Base-by-base conservation (phyloP, 2,113 vertebrate species). In the Brienomyrus longianalis region DNA sequence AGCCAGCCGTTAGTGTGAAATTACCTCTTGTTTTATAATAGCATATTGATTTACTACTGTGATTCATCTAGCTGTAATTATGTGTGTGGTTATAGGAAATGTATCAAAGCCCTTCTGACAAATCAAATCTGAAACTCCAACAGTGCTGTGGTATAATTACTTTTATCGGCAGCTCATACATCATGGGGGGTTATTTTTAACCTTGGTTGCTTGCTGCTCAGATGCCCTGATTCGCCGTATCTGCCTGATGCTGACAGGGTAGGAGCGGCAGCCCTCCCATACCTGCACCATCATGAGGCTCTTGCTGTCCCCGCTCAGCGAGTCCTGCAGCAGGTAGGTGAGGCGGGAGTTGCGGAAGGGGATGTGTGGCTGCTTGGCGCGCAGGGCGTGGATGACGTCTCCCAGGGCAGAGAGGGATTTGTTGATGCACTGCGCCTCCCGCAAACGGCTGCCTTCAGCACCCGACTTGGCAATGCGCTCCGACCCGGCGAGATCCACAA, bases 231-330 rank as follows among this genome's bases (percentile, higher is more conserved):
- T 27, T 6, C 1, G 9, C 48, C 10, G 23, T 7, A 7, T 45
- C 23, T 51, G 21, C 45, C 47, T 11, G 17, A 23, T 43, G 74
- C 17, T 48, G 19, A 51, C 43, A 9, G n/a, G 3, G 21, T 6
- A 15, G 47, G 0, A 17, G 7, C 19, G 11, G 62, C 45, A 51
- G 70, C 1, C 83, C n/a, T 90, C 31, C 43, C 94, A 93, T 88
- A 99, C 98, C 97, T 99, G 98, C 88, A 99, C 97, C 96, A 99
- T 97, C 97, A 99, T 98, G 90, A 99, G 97, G 0, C 98, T 99
- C 95, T 99, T 99, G 96, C 98, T 98, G 94, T 99, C 98, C 0
- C 98, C 97, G 0, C 95, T 98, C 90, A 99, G 97, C 0, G 98
- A 98, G 96, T 99, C 98, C 93, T 99, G 98, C 88, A 99, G 97